These are phyloP conservation scores for Coptodon rendalli DNA, from an alignment of 2,113 vertebrate genomes.

Conservation along the genomic window DNA sequence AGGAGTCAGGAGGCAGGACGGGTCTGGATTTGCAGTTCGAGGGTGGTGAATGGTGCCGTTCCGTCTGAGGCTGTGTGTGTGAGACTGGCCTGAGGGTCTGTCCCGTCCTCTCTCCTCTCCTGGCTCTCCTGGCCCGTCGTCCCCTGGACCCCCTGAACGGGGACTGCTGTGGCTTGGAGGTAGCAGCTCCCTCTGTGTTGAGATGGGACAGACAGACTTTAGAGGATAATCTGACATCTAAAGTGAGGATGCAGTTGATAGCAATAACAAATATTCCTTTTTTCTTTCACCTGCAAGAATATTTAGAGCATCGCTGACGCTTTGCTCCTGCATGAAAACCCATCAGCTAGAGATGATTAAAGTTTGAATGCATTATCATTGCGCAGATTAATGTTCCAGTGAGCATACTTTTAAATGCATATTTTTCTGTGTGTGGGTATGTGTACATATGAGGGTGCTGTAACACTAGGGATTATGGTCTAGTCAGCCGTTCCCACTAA, in stretches of 20 bases:
- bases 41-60: slow-evolving; percentile 54
- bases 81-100: slow-evolving; percentile 40
- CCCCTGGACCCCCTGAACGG: slow-evolving; percentile 32
- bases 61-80: slow-evolving; percentile 50
- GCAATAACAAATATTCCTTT: background rate
- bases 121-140: slow-evolving; percentile 56
- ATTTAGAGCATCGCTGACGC: background rate
- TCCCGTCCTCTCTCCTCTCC: slow-evolving; percentile 71
- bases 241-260: background rate
- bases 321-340: background rate
- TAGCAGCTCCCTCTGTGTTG: slow-evolving; percentile 68
- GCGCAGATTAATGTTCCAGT: background rate
- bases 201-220: background rate
- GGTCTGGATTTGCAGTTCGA: slow-evolving; percentile 50
- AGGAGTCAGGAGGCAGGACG: slow-evolving; percentile 85
- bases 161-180: slow-evolving; percentile 50
- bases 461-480: slow-evolving; percentile 60
- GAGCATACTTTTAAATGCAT: background rate
- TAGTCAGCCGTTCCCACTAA: slow-evolving; percentile 64
- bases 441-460: slow-evolving; percentile 44
- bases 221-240: background rate
- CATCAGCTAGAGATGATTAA: background rate
- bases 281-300: background rate
- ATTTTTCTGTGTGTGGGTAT: background rate
- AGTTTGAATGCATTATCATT: background rate